Base-by-base conservation (phyloP, 2,113 vertebrate species). In the Equus przewalskii region DNA sequence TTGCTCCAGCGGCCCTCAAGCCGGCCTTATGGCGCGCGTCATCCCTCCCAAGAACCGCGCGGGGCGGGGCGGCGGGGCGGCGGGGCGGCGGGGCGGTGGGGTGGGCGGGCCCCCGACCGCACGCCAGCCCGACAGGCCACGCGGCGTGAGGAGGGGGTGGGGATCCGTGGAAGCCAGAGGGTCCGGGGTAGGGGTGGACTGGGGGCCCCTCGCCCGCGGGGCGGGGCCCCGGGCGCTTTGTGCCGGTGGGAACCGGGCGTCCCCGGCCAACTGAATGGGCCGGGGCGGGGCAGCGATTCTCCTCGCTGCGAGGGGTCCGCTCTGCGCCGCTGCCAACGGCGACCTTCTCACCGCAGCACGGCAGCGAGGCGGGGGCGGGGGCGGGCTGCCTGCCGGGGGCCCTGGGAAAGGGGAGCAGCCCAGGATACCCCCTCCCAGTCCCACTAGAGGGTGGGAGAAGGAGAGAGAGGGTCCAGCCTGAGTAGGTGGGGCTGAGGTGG, bases 271-370 rank as follows among this genome's bases (percentile, higher is more conserved):
- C 67, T 98, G 97, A 99, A 99, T 98, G 98, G 97, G 92, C 56
- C 76, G 97, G 98, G 99, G 99, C 98, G 99, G 98, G 97, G 91
- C 98, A 67, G 97, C 96, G 70, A 99, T 99, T 99, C 98, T 99
- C 98, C 98, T 99, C 99, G 98, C 99, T 98, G 98, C 84, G 56
- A 98, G 99, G 98, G 98, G 98, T 98, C 98, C 56, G 98, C 92
- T 98, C 85, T 69, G 96, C 64, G 83, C 94, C 2, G n/a, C 44
- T 3, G 96, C 85, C 1, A 46, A 83, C 60, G 0, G 88, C 88
- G 92, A 94, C 96, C 95, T 98, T 98, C 97, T 93, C 95, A 94
- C 81, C 62, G 78, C 8, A 0, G 54, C 28, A 41, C 51, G 24
- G 87, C 89, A 4, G 7, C 65, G 54, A 89, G 72, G 69, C 8